Conservation (phyloP, 64 coral and sea anemone species). For the Anthopleura sola region DNA sequence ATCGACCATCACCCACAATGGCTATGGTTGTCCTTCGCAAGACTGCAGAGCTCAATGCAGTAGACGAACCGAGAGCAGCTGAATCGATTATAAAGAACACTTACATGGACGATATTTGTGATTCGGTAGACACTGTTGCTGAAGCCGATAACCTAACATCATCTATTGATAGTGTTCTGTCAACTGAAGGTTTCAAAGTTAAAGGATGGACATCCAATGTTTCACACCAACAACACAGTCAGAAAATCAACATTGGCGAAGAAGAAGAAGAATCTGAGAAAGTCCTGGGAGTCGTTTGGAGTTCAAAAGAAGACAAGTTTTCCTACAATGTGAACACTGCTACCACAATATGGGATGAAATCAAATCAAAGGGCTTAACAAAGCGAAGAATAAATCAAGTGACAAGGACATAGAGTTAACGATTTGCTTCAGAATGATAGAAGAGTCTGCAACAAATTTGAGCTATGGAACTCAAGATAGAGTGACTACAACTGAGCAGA, state of each 20-base stretch:
- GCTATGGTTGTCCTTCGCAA: slow-evolving; percentile 30
- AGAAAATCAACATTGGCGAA: neutral
- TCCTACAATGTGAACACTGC: slow-evolving; percentile 31
- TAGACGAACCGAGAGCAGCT: slow-evolving; percentile 31
- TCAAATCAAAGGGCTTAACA: no score
- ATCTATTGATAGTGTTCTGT: slow-evolving; percentile 35
- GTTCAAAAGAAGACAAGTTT: slow-evolving; percentile 14
- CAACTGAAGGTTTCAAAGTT: slow-evolving; percentile 35
- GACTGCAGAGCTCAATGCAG: slow-evolving; percentile 23
- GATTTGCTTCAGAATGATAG: no score
- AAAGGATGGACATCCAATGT: slow-evolving; percentile 47
- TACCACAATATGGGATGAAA: no score
- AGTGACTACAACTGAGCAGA: no score
- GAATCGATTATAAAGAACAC: slow-evolving; percentile 19
- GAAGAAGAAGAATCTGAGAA: slow-evolving; percentile 12
- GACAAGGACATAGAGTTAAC: no score
- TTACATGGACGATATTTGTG: slow-evolving; percentile 35
- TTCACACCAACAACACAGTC: neutral
- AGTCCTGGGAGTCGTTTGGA: slow-evolving; percentile 33
- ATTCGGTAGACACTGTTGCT: slow-evolving; percentile 3
- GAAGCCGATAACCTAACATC: slow-evolving; percentile 25
- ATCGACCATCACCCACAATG: slow-evolving; percentile 31
- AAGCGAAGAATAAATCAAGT: no score
- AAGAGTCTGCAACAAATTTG: no score
- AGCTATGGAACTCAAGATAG: no score